phyloP scores from a whole-genome alignment of 2,888 invertebrate species.

The Galerucella calmariensis region DNA sequence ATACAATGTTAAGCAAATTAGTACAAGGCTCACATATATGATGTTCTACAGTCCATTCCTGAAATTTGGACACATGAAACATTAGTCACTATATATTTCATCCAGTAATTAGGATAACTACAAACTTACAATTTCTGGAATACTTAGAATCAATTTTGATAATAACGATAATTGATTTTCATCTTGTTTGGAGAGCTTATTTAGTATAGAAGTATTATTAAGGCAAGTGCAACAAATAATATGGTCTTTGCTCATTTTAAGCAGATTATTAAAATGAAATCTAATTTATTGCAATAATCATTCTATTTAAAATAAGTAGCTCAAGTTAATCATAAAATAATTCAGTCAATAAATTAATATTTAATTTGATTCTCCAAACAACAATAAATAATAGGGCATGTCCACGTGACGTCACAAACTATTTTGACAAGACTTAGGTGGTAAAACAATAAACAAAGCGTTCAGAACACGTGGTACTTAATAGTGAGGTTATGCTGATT shows the following conservation, averaged over 20 bases:
- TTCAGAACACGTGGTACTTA: too few relatives aligned
- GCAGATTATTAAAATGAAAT: background rate
- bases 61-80: conserved; percentile 16
- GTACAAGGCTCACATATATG: conserved; percentile 49
- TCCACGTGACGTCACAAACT: too few relatives aligned
- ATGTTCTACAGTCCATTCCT: conserved; percentile 47
- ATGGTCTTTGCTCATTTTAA: background rate
- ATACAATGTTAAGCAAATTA: conserved; percentile 47
- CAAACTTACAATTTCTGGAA: conserved; percentile 49
- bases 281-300: background rate
- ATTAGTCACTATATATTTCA: too few relatives aligned
- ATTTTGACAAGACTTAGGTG: too few relatives aligned
- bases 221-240: conserved; percentile 49
- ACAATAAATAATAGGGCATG: background rate
- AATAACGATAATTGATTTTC: conserved; percentile 43
- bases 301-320: background rate
- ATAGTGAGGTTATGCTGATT: too few relatives aligned
- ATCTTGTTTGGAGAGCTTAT: conserved; percentile 43
- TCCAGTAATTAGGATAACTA: background rate
- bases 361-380: background rate
- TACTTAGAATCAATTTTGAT: conserved; percentile 43
- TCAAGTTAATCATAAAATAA: background rate
- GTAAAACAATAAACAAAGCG: too few relatives aligned
- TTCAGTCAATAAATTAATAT: background rate
- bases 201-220: conserved; percentile 42